A percentile compares a stretch with the other conserved stretches of the same genome.
Evolutionary conservation across 2,113 vertebrate genomes (phyloP).

Genomic region (Xyliphius kryptos): DNA sequence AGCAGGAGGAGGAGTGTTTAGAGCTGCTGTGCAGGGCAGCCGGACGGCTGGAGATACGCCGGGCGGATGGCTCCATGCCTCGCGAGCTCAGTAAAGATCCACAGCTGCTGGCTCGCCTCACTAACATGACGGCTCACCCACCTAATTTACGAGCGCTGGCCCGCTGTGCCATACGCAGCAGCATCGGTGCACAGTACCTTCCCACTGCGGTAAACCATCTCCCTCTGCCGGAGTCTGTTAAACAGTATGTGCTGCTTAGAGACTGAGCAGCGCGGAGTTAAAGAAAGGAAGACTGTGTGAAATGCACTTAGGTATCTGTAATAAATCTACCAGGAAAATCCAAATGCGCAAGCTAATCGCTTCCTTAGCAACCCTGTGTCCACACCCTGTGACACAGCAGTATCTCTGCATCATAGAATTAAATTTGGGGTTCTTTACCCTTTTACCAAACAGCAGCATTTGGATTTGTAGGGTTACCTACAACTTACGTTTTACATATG

Average conservation of each 20-base stretch:
- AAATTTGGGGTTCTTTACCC: not conserved
- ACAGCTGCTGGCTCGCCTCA: slow-evolving; percentile 80
- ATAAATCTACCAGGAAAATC: not conserved
- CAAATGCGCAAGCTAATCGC: no score
- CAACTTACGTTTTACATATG: no score
- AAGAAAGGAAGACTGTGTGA: slow-evolving; percentile 3
- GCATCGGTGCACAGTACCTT: slow-evolving; percentile 80
- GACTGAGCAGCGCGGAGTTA: slow-evolving; percentile 53
- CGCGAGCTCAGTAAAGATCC: slow-evolving; percentile 81
- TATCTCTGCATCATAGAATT: not conserved
- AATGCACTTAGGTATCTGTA: not conserved
- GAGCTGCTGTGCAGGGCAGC: slow-evolving; percentile 78
- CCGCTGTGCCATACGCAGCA: slow-evolving; percentile 76
- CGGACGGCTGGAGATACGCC: slow-evolving; percentile 75
- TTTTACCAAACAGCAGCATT: not conserved
- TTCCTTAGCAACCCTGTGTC: not conserved
- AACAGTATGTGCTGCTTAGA: slow-evolving; percentile 84
- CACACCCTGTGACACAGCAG: not conserved
- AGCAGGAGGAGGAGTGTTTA: slow-evolving; percentile 87
- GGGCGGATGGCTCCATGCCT: slow-evolving; percentile 76
- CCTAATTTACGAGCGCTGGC: slow-evolving; percentile 76
- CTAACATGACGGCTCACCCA: slow-evolving; percentile 72
- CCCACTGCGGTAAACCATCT: slow-evolving; percentile 83
- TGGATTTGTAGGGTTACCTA: no score
- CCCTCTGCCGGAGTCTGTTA: slow-evolving; percentile 80